These are phyloP conservation scores for Peucedramus taeniatus DNA, from an alignment of 2,113 vertebrate species.

Conservation along the genomic window DNA sequence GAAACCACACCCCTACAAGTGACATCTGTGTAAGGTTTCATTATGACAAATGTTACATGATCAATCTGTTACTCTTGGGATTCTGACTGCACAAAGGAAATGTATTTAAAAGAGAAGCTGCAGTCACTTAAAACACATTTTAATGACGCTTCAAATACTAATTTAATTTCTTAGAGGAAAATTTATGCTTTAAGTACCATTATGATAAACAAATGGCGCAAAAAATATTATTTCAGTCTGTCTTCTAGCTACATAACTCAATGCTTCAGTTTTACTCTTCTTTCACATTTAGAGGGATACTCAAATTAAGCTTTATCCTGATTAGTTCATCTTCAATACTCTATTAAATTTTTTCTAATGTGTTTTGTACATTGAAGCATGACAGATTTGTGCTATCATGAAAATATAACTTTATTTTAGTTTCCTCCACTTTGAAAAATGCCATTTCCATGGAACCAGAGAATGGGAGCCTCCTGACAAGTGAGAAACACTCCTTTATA, in stretches of 20 bases:
- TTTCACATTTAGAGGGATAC: constrained; percentile 38
- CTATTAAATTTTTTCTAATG: constrained; percentile 17
- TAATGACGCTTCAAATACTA: neutral
- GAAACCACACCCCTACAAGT: neutral
- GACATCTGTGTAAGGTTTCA: neutral
- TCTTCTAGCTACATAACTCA: neutral
- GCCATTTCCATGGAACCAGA: constrained; percentile 6
- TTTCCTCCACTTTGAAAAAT: constrained; percentile 48
- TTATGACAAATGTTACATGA: neutral
- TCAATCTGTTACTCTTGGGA: neutral
- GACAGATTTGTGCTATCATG: neutral
- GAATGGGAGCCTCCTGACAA: constrained; percentile 46
- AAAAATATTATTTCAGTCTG: neutral
- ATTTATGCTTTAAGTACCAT: neutral
- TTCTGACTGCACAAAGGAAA: neutral
- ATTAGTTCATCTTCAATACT: constrained; percentile 51
- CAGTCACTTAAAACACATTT: neutral
- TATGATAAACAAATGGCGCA: neutral
- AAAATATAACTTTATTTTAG: neutral
- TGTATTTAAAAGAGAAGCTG: neutral
- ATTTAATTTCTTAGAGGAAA: neutral
- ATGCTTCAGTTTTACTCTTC: neutral
- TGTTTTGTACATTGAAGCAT: constrained; percentile 38
- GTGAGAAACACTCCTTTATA: constrained; percentile 38
- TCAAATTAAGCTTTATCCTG: constrained; percentile 57